phyloP scores from a whole-genome alignment of 2,797 vertebrate species.

The Podarcis lilfordi region DNA sequence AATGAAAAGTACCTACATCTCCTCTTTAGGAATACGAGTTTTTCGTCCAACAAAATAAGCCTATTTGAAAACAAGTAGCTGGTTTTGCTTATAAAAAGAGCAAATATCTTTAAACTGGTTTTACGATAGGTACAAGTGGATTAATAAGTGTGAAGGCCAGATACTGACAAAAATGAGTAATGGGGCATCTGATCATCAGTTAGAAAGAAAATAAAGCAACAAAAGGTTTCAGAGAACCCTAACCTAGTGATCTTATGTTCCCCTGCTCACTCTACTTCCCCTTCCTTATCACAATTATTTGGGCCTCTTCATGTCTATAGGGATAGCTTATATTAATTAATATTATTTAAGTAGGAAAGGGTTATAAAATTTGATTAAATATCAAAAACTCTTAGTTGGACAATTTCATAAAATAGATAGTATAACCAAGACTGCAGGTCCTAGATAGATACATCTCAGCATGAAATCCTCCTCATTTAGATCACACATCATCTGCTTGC shows the following conservation, averaged over 20 bases:
- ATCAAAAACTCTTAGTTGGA: neutral
- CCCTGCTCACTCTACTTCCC: neutral
- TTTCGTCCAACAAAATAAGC: neutral
- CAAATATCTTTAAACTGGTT: neutral
- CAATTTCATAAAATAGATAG: neutral
- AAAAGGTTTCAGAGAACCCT: constrained; percentile 6
- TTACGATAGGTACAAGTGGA: neutral
- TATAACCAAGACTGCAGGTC: neutral
- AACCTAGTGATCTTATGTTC: neutral
- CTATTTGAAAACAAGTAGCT: neutral
- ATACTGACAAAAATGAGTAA: neutral
- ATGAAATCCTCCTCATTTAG: neutral
- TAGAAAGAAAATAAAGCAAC: neutral
- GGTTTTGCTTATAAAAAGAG: neutral
- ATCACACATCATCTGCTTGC: neutral
- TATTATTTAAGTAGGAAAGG: neutral
- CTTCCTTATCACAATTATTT: constrained; percentile 7
- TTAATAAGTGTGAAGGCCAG: neutral
- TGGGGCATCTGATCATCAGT: neutral
- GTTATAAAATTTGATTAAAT: neutral
- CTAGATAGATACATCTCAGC: neutral
- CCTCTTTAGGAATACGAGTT: neutral
- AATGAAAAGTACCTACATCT: neutral
- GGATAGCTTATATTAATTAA: neutral
- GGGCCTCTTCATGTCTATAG: neutral